Evolutionary conservation across 2,888 invertebrate species (phyloP).

Genomic region (Dasysyrphus albostriatus): DNA sequence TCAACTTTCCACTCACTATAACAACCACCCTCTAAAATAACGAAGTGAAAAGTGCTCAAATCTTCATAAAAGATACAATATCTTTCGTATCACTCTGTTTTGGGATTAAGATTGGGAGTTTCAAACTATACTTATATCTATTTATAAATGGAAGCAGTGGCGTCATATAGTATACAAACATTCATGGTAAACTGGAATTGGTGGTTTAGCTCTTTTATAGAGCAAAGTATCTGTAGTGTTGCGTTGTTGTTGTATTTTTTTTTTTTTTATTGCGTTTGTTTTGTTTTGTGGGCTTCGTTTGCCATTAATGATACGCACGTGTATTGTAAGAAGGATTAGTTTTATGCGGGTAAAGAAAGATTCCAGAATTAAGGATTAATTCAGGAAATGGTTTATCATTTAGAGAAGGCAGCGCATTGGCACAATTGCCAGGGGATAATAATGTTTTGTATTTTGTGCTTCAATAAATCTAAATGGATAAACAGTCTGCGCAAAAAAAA

Average conservation of each 20-base stretch:
- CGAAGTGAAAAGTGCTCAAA: neutral
- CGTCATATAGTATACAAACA: no score
- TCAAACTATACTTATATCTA: neutral
- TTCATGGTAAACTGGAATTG: neutral
- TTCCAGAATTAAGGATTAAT: slow-evolving; percentile 83
- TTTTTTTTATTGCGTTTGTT: slow-evolving; percentile 45
- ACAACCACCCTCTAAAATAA: neutral
- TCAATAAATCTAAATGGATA: slow-evolving; percentile 77
- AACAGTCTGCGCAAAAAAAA: slow-evolving; percentile 40
- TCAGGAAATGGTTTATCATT: slow-evolving; percentile 83
- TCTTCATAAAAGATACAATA: slow-evolving; percentile 4
- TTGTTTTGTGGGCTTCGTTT: slow-evolving; percentile 64
- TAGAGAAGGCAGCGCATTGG: slow-evolving; percentile 77
- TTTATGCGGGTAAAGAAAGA: slow-evolving; percentile 80
- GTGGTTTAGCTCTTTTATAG: slow-evolving; percentile 28
- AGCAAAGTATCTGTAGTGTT: neutral
- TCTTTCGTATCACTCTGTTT: neutral
- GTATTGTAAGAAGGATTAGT: slow-evolving; percentile 82
- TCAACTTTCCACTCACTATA: neutral
- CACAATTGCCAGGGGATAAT: slow-evolving; percentile 80
- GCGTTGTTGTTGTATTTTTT: slow-evolving; percentile 22
- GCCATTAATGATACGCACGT: slow-evolving; percentile 74
- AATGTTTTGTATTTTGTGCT: slow-evolving; percentile 80
- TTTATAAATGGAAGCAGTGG: neutral
- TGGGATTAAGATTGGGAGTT: slow-evolving; percentile 11